phyloP scores from a whole-genome alignment of 2,888 invertebrate species.

The Ctenicera cuprea region DNA sequence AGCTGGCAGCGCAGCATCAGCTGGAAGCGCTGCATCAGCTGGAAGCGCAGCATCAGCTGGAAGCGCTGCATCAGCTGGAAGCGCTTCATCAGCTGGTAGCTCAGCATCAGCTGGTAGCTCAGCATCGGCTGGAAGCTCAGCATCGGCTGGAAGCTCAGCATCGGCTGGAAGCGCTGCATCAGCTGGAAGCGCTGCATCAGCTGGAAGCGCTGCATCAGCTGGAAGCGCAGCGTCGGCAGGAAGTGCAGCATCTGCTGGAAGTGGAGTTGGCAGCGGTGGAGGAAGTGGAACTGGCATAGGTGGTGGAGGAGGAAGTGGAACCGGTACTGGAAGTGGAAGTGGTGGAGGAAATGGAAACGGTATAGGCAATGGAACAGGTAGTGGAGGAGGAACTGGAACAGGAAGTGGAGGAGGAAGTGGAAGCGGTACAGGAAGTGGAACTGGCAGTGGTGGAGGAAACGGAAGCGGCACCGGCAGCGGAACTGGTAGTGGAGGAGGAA shows the following conservation, averaged over 20 bases:
- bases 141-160: background rate
- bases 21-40: background rate
- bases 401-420: background rate
- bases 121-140: background rate
- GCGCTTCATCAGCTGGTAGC: slow-evolving; percentile 6
- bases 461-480: background rate
- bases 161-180: background rate
- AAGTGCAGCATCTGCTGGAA: background rate
- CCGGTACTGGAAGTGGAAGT: background rate
- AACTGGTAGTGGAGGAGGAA: background rate
- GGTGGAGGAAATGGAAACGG: background rate
- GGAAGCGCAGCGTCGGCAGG: background rate
- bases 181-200: background rate
- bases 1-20: background rate
- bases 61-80: background rate
- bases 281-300: background rate
- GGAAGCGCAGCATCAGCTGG: background rate
- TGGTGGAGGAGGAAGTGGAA: background rate
- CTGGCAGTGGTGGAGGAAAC: background rate
- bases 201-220: slow-evolving; percentile 1
- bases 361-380: background rate
- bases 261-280: background rate
- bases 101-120: background rate
- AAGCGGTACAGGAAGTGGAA: background rate
- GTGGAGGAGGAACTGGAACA: background rate